Percentiles rank a stretch among this genome's conserved stretches.
These are phyloP conservation scores for Aplochiton taeniatus DNA, from an alignment of 2,797 vertebrate species.

Conservation along the genomic window DNA sequence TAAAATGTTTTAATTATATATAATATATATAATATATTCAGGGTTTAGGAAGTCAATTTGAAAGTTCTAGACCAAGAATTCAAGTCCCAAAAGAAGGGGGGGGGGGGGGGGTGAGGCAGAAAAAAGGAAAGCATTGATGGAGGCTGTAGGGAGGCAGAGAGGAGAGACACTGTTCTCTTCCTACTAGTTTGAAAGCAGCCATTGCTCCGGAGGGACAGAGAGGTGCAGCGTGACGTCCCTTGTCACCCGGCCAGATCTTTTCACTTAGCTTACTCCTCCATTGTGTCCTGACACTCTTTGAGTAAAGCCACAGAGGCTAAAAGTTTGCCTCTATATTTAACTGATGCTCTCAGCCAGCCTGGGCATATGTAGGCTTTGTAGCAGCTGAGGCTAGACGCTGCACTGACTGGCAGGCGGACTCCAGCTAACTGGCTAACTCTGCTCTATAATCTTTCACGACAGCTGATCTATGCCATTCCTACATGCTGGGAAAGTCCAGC, in stretches of 20 bases:
- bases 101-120: slow-evolving; percentile 23
- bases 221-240: slow-evolving; percentile 65
- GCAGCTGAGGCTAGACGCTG: slow-evolving; percentile 86
- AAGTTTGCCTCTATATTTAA: slow-evolving; percentile 94
- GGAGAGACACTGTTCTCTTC: slow-evolving; percentile 61
- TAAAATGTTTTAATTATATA: too few relatives aligned
- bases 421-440: slow-evolving; percentile 66
- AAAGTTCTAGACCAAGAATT: slow-evolving; percentile 38
- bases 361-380: slow-evolving; percentile 84
- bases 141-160: slow-evolving; percentile 63
- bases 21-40: too few relatives aligned
- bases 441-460: slow-evolving; percentile 76
- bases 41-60: slow-evolving; percentile 44
- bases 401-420: slow-evolving; percentile 61
- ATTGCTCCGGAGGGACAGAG: slow-evolving; percentile 57
- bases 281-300: slow-evolving; percentile 68
- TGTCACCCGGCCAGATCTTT: slow-evolving; percentile 72
- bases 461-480: slow-evolving; percentile 85
- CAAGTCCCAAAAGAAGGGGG: slow-evolving; percentile 14
- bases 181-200: slow-evolving; percentile 75
- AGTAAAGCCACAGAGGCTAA: slow-evolving; percentile 59
- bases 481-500: slow-evolving; percentile 65
- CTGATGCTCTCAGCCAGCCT: slow-evolving; percentile 81
- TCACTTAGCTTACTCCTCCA: slow-evolving; percentile 56
- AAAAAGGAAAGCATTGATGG: slow-evolving; percentile 17